phyloP scores from a whole-genome alignment of 2,888 invertebrate species.

The Nebria brevicollis region DNA sequence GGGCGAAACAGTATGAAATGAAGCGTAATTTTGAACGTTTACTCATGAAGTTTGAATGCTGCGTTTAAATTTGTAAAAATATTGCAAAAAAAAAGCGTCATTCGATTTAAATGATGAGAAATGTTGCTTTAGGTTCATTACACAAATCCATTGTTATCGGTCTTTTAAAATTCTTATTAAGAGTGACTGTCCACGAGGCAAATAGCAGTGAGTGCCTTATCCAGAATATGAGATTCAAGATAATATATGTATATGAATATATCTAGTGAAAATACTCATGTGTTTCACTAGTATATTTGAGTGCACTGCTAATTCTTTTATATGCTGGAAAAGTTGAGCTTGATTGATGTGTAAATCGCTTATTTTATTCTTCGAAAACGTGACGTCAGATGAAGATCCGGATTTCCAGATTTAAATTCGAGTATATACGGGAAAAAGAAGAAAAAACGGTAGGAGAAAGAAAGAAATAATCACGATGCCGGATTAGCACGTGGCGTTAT shows the following conservation, averaged over 20 bases:
- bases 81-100: neutral
- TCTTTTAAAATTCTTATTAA: no score
- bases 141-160: neutral
- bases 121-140: neutral
- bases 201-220: no score
- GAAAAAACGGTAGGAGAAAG: neutral
- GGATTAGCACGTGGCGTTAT: conserved; percentile 21
- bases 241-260: no score
- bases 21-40: neutral
- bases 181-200: no score
- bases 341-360: conserved; percentile 52
- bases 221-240: no score
- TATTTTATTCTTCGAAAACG: conserved; percentile 50
- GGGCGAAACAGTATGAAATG: conserved; percentile 1
- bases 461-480: conserved; percentile 24
- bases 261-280: no score
- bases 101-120: neutral
- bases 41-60: neutral
- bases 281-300: no score
- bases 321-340: conserved; percentile 42
- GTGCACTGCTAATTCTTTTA: neutral
- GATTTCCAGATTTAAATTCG: conserved; percentile 40
- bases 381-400: conserved; percentile 26
- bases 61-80: neutral
- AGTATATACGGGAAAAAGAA: neutral